Percentiles rank a stretch among this genome's conserved stretches.
These are phyloP conservation scores for Bucco capensis DNA, from an alignment of 2,113 vertebrate species.

Conservation along the genomic window DNA sequence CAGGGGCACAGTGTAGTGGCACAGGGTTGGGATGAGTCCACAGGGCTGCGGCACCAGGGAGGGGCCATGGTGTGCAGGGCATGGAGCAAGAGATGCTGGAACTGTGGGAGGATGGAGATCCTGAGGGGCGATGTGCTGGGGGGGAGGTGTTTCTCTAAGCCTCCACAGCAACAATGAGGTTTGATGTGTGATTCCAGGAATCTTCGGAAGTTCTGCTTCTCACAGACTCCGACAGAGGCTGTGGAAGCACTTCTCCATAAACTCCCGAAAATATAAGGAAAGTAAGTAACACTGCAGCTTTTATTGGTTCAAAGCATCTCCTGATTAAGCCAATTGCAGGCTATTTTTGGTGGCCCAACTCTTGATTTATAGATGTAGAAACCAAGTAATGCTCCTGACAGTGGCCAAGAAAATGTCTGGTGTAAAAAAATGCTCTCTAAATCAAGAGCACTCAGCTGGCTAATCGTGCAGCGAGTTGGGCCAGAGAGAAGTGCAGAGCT, in stretches of 20 bases:
- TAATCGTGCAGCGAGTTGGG: background rate
- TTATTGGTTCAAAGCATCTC: background rate
- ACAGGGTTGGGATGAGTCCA: rapidly evolving
- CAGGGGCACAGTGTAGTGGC: background rate
- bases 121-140: rapidly evolving
- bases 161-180: rapidly evolving
- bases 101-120: background rate
- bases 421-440: background rate
- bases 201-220: background rate
- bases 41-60: rapidly evolving
- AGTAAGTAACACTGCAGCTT: background rate
- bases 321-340: background rate
- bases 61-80: rapidly evolving
- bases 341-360: background rate
- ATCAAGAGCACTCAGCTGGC: background rate
- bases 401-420: background rate
- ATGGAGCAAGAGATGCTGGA: background rate
- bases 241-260: background rate
- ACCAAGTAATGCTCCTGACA: background rate
- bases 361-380: background rate
- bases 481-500: background rate
- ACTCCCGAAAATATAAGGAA: background rate
- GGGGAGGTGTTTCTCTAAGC: background rate
- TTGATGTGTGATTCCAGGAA: background rate
- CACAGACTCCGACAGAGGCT: background rate